Conservation (phyloP, 37 sponge, comb jelly and placozoan genomes). For the Ephydatia muelleri region DNA sequence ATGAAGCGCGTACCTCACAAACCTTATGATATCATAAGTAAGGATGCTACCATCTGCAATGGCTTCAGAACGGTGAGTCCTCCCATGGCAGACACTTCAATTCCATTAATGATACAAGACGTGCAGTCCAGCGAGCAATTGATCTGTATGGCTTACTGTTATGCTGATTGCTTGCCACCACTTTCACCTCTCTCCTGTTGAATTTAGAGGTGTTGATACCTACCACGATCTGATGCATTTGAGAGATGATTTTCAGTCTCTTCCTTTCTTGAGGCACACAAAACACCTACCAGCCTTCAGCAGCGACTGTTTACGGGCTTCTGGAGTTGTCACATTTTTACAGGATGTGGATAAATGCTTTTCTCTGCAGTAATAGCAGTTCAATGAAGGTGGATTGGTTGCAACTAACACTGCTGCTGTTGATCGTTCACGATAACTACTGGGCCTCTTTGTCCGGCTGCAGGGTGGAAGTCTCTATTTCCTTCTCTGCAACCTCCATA, state of each 20-base stretch:
- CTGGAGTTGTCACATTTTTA: too few relatives aligned
- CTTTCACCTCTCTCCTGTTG: slow-evolving; percentile 4
- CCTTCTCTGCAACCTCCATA: slow-evolving; percentile 12
- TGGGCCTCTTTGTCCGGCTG: background rate
- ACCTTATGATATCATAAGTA: too few relatives aligned
- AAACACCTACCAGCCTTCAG: too few relatives aligned
- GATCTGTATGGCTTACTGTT: slow-evolving; percentile 8
- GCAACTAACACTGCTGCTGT: slow-evolving; percentile 17
- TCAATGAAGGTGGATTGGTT: background rate
- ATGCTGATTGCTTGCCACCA: background rate
- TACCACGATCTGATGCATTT: background rate
- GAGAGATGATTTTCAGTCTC: slow-evolving; percentile 11
- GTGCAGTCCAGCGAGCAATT: background rate
- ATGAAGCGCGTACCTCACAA: too few relatives aligned
- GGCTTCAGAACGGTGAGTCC: too few relatives aligned
- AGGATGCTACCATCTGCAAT: too few relatives aligned
- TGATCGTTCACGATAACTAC: background rate
- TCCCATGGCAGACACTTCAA: too few relatives aligned
- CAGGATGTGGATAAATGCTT: too few relatives aligned
- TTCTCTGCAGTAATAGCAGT: slow-evolving; percentile 22
- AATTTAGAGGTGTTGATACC: slow-evolving; percentile 28
- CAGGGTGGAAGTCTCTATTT: background rate
- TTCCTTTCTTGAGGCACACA: slow-evolving; percentile 7
- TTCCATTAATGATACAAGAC: background rate
- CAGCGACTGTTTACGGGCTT: too few relatives aligned